Conservation (phyloP, 1,140 invertebrate species). For the Copidosoma floridanum region DNA sequence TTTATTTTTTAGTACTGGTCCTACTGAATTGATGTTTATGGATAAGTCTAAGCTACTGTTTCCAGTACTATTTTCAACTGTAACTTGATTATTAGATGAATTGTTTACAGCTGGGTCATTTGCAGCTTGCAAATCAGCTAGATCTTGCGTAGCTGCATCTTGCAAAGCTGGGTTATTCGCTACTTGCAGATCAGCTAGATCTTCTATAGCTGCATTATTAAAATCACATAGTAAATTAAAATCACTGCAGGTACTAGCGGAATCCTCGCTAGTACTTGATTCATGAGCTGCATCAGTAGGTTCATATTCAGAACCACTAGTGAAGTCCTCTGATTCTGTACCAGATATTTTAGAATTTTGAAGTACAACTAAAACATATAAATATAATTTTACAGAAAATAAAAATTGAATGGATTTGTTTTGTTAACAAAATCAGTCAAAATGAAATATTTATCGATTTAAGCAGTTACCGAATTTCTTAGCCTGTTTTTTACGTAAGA, state of each 20-base stretch:
- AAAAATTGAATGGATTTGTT: too few relatives aligned
- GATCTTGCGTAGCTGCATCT: neutral
- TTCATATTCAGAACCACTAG: neutral
- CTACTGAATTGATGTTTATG: neutral
- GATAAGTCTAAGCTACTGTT: neutral
- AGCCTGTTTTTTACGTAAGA: too few relatives aligned
- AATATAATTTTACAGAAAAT: too few relatives aligned
- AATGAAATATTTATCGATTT: too few relatives aligned
- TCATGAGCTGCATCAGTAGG: neutral
- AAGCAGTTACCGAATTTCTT: too few relatives aligned
- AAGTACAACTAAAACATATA: too few relatives aligned
- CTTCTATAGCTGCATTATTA: neutral
- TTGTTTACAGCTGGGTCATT: neutral
- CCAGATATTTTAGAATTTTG: too few relatives aligned
- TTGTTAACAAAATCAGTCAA: too few relatives aligned
- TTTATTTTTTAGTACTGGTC: neutral
- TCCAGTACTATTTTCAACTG: neutral
- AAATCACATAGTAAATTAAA: neutral
- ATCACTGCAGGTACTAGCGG: too few relatives aligned
- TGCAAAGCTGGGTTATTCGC: neutral
- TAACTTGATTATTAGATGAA: neutral
- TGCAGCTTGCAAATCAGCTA: neutral
- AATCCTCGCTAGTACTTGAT: too few relatives aligned
- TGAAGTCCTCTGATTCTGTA: neutral
- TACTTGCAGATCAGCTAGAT: neutral